phyloP scores from a whole-genome alignment of 64 coral and sea anemone species.

The Pocillopora damicornis region DNA sequence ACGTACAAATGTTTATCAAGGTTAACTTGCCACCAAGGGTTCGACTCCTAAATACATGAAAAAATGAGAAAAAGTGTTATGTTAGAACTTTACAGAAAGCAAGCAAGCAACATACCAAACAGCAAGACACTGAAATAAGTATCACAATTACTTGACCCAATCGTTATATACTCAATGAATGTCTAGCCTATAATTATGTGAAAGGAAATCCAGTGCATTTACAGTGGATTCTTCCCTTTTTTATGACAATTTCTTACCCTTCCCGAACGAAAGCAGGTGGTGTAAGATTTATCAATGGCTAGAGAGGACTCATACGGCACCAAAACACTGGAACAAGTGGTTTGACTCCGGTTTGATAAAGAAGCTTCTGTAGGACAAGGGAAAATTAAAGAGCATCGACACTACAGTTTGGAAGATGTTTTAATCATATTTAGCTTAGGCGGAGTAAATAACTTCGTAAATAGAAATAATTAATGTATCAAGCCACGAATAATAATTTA shows the following conservation, averaged over 20 bases:
- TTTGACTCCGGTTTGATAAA: neutral
- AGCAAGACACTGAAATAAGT: neutral
- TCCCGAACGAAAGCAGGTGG: neutral
- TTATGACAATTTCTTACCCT: neutral
- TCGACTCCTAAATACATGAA: neutral
- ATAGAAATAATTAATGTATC: too few species aligned
- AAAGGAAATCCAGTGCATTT: too few species aligned
- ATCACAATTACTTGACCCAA: too few species aligned
- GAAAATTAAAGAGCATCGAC: neutral
- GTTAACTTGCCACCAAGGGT: neutral
- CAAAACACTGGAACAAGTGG: neutral
- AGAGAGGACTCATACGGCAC: neutral
- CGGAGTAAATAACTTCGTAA: too few species aligned
- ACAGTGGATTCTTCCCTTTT: too few species aligned
- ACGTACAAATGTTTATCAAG: neutral
- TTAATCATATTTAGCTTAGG: too few species aligned
- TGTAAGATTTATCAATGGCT: neutral
- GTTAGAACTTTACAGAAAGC: neutral
- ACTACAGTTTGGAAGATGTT: too few species aligned
- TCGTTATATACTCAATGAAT: neutral
- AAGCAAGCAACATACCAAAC: neutral
- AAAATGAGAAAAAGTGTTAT: neutral
- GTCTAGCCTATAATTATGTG: neutral
- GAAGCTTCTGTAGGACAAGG: neutral
- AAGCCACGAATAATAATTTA: too few species aligned